Evolutionary conservation across 2,797 vertebrate genomes (phyloP).

Genomic region (Triplophysa bombifrons): DNA sequence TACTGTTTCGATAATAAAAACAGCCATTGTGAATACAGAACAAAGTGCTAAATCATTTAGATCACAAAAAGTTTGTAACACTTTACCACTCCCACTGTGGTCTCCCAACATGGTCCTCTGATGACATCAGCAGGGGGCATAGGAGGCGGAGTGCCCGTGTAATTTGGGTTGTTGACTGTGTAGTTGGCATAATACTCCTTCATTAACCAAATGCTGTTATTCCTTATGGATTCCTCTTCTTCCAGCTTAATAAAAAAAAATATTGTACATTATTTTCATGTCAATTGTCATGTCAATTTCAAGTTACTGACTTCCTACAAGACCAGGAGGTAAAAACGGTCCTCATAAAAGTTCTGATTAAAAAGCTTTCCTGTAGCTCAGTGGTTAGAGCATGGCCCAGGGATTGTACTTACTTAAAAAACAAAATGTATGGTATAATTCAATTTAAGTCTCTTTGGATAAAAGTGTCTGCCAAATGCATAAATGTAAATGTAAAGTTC

Average conservation of each 20-base stretch:
- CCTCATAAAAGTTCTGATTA: neutral
- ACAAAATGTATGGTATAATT: too few relatives aligned
- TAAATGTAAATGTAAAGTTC: neutral
- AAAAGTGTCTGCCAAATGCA: too few relatives aligned
- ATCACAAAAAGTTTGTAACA: neutral
- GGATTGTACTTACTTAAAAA: too few relatives aligned
- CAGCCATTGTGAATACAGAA: too few relatives aligned
- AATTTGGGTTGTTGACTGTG: constrained; percentile 66
- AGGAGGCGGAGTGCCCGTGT: constrained; percentile 78
- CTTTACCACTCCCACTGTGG: constrained; percentile 91
- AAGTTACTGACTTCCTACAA: neutral
- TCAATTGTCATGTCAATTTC: neutral
- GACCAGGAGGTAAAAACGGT: neutral
- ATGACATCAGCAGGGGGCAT: constrained; percentile 87
- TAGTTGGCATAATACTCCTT: constrained; percentile 84
- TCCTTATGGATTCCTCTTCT: constrained; percentile 85
- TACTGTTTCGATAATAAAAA: too few relatives aligned
- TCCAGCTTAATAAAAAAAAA: constrained; percentile 76
- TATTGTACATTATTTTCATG: neutral
- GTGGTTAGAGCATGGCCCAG: too few relatives aligned
- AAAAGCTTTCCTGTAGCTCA: too few relatives aligned
- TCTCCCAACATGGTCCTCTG: constrained; percentile 98
- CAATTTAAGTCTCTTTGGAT: too few relatives aligned
- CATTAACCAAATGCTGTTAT: constrained; percentile 84
- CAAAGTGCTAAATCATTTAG: neutral